Conservation (phyloP, 2,797 vertebrate genomes). For the Cirrhinus molitorella region DNA sequence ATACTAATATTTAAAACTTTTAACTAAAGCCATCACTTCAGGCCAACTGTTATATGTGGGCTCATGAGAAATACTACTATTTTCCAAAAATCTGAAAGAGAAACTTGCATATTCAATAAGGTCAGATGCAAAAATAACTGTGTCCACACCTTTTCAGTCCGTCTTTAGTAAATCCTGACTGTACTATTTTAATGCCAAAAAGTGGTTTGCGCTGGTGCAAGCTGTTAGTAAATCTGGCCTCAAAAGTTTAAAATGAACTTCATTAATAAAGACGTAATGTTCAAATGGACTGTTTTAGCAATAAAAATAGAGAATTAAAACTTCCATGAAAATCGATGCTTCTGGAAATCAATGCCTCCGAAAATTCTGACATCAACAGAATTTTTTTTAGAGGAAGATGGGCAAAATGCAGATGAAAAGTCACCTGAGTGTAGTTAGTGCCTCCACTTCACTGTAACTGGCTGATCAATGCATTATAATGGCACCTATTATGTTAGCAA, state of each 20-base stretch:
- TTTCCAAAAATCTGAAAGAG: not conserved
- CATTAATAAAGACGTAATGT: too few relatives aligned
- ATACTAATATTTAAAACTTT: not conserved
- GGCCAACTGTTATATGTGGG: not conserved
- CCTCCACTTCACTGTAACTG: not conserved
- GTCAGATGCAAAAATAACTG: too few relatives aligned
- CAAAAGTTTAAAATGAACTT: too few relatives aligned
- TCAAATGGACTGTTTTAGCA: too few relatives aligned
- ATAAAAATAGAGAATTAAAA: not conserved
- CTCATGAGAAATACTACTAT: not conserved
- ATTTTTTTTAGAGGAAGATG: too few relatives aligned
- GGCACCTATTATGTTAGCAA: not conserved
- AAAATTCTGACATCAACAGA: not conserved
- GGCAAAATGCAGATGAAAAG: not conserved
- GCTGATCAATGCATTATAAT: not conserved
- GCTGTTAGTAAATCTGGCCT: too few relatives aligned
- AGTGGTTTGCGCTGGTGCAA: too few relatives aligned
- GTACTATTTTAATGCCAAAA: too few relatives aligned
- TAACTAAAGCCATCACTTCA: not conserved
- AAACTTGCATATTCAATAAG: too few relatives aligned
- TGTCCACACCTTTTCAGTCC: too few relatives aligned
- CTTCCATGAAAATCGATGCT: not conserved
- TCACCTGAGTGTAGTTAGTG: not conserved
- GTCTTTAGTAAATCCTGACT: too few relatives aligned
- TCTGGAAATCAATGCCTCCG: too few relatives aligned